These are phyloP conservation scores for Euwallacea fornicatus DNA, from an alignment of 1,140 invertebrate genomes.

Conservation along the genomic window DNA sequence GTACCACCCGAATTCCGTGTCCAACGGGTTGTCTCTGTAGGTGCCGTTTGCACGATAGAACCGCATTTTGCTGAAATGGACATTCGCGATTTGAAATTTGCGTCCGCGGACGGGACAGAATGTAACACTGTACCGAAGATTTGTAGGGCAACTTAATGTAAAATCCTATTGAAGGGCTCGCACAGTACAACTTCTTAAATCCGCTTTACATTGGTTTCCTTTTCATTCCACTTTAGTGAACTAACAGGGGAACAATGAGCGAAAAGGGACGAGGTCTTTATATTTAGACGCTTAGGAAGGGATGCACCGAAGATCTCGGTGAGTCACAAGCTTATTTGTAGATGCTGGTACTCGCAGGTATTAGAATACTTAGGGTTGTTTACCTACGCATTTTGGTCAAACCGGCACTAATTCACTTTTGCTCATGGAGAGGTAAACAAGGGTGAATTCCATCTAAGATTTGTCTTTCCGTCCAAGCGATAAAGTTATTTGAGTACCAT, in stretches of 20 bases:
- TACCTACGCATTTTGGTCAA: too few species aligned
- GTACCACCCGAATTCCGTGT: slow-evolving; percentile 45
- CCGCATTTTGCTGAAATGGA: slow-evolving; percentile 34
- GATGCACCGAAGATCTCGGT: not conserved
- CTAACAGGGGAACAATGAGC: too few species aligned
- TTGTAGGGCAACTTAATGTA: not conserved
- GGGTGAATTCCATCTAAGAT: too few species aligned
- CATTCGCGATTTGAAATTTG: not conserved
- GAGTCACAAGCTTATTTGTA: not conserved
- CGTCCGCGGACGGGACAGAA: not conserved
- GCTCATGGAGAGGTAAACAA: too few species aligned
- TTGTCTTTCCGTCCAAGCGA: too few species aligned
- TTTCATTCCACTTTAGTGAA: not conserved
- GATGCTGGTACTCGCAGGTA: too few species aligned
- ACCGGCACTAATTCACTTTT: too few species aligned
- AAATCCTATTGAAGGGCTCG: not conserved
- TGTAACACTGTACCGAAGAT: not conserved
- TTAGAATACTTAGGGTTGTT: too few species aligned
- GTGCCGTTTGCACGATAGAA: slow-evolving; percentile 44
- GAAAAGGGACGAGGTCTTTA: too few species aligned
- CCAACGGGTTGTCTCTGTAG: slow-evolving; percentile 34
- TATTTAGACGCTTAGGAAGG: too few species aligned
- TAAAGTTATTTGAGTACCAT: too few species aligned
- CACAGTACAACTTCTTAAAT: not conserved
- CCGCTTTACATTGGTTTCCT: slow-evolving; percentile 1